phyloP scores from a whole-genome alignment of 2,888 invertebrate genomes.

The Tipula lateralis region DNA sequence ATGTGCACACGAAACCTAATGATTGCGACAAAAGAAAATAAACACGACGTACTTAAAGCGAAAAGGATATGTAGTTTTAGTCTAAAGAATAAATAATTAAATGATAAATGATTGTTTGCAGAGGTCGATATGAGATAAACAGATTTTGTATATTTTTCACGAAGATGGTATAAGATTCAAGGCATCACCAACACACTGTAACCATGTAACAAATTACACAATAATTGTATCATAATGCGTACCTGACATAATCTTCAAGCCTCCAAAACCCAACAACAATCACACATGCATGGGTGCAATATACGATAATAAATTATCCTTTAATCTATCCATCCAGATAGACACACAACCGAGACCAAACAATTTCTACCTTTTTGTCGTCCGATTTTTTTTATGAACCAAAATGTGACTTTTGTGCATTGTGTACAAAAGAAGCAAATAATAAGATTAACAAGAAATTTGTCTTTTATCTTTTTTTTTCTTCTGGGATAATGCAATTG shows the following conservation, averaged over 20 bases:
- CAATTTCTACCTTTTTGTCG: neutral
- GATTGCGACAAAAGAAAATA: conserved; percentile 15
- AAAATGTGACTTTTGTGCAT: conserved; percentile 7
- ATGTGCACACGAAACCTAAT: neutral
- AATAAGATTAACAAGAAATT: conserved; percentile 11
- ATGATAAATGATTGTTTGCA: neutral
- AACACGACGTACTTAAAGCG: neutral
- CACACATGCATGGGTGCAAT: neutral
- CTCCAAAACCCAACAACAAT: neutral
- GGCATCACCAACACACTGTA: neutral
- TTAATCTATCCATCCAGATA: neutral
- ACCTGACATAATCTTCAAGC: neutral
- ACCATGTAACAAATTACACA: neutral
- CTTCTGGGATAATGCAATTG: neutral
- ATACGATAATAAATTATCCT: neutral
- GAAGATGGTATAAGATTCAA: neutral
- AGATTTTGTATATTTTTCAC: neutral
- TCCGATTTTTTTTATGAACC: neutral
- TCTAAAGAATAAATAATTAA: neutral
- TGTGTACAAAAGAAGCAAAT: neutral
- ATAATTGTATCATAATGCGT: neutral
- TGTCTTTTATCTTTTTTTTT: neutral
- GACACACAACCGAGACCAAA: neutral
- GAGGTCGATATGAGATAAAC: neutral
- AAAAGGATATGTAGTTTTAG: neutral